phyloP scores from a whole-genome alignment of 1,140 invertebrate species.

The Spodoptera frugiperda region DNA sequence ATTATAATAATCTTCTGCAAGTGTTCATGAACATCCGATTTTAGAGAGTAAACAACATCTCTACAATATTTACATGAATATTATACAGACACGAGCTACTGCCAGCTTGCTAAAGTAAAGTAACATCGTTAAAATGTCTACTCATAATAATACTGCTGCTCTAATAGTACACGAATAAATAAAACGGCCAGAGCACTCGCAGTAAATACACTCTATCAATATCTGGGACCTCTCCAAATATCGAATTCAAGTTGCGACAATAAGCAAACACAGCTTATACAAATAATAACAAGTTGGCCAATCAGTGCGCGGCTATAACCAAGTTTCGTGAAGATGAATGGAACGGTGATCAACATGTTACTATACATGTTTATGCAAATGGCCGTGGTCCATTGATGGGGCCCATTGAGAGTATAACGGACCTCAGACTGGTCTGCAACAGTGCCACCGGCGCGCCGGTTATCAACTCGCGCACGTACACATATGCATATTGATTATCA shows the following conservation, averaged over 20 bases:
- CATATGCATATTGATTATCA: slow-evolving; percentile 34
- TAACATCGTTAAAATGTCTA: no score
- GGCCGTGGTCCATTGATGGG: slow-evolving; percentile 52
- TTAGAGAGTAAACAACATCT: no score
- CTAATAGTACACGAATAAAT: background rate
- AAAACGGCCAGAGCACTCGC: background rate
- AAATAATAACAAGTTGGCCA: slow-evolving; percentile 33
- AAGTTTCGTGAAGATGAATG: slow-evolving; percentile 51
- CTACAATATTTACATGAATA: no score
- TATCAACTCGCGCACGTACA: slow-evolving; percentile 4
- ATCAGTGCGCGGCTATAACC: slow-evolving; percentile 40
- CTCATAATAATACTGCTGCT: background rate
- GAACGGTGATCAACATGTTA: slow-evolving; percentile 46
- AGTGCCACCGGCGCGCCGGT: slow-evolving; percentile 26
- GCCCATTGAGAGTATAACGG: slow-evolving; percentile 52
- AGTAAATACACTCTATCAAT: slow-evolving; percentile 6
- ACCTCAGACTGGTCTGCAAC: slow-evolving; percentile 44
- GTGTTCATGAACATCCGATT: background rate
- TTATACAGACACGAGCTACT: no score
- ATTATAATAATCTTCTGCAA: background rate
- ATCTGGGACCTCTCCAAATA: background rate
- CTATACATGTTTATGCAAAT: slow-evolving; percentile 57
- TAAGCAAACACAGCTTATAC: background rate
- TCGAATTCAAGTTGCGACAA: background rate
- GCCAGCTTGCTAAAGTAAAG: no score